Evolutionary conservation across 2,113 vertebrate species (phyloP), one percentile per base, ranked within the genome.

Genomic region (Oreochromis spilurus): DNA sequence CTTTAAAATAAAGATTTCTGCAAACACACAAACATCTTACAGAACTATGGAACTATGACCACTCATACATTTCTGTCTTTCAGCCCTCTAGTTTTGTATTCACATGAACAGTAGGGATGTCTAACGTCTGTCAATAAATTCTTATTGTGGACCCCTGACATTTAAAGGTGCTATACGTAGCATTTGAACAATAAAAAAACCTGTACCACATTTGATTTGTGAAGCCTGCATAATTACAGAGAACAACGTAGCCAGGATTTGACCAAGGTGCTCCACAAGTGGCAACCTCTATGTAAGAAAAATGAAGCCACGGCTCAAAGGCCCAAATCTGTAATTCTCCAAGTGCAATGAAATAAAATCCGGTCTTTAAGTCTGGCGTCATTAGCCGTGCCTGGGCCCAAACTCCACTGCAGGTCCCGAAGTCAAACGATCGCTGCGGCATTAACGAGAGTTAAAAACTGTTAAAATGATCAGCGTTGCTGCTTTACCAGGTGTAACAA

Each of bases 121-220:
- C 48, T 45, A 52, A 52, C 54, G 12, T 79, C 36, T 84, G 84
- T 87, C 83, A 48, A 53, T 50, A 65, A 67, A 77, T 52, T 34
- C 70, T 80, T 26, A 5, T 83, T 87, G 53, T 88, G 82, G 87
- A 81, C 58, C 75, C 84, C 82, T 85, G 86, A 89, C 86, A 67
- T 91, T 88, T 88, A 52, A 92, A 82, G 86, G 89, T 91, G 92
- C 84, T 90, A 38, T 87, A 45, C 81, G 86, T 70, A 87, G 88
- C 87, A 89, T 92, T 93, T 92, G 79, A 88, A 84, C 85, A 72
- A 72, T 91, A 77, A 93, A 91, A 92, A 93, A 93, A 94, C 65
- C 77, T 26, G 87, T 92, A 87, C 90, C 87, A 88, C 89, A 65
- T 82, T 4, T 84, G 70, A 4, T 10, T 13, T 78, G 29, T 81